Conservation (phyloP, 2,888 invertebrate species). For the Spialia ferax region DNA sequence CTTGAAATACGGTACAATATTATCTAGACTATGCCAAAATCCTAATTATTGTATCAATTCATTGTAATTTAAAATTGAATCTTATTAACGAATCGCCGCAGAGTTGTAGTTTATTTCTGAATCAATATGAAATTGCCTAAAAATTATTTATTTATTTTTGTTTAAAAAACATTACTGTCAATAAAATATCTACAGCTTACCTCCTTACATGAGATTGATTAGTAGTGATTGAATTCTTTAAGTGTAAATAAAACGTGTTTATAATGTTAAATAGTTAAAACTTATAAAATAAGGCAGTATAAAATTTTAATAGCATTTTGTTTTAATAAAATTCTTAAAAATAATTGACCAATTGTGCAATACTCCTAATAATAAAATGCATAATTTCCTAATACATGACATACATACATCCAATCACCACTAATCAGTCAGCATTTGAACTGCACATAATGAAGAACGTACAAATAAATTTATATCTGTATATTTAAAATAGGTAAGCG, state of each 20-base stretch:
- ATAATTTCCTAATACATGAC: not conserved
- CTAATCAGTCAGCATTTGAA: not conserved
- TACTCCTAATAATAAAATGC: not conserved
- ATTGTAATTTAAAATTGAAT: slow-evolving; percentile 53
- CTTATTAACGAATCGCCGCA: slow-evolving; percentile 46
- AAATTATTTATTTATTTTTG: not conserved
- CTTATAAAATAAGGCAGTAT: not conserved
- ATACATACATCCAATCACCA: slow-evolving; percentile 11
- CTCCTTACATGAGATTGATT: slow-evolving; percentile 1
- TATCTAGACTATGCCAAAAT: slow-evolving; percentile 69
- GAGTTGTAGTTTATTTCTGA: not conserved
- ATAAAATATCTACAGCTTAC: not conserved
- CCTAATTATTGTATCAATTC: slow-evolving; percentile 62
- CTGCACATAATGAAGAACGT: no score
- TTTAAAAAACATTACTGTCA: not conserved
- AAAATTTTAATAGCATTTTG: not conserved
- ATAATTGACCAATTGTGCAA: slow-evolving; percentile 5
- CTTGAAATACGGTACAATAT: slow-evolving; percentile 72
- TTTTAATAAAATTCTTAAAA: not conserved
- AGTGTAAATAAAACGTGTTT: not conserved
- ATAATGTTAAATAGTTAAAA: not conserved
- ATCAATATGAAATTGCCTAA: no score
- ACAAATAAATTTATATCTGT: not conserved
- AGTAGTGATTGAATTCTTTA: slow-evolving; percentile 7
- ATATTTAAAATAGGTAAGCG: not conserved